Percentiles rank a stretch among this genome's conserved stretches.
These are phyloP conservation scores for Brachionus paranguensis DNA, from an alignment of 1,140 invertebrate genomes.

Conservation along the genomic window DNA sequence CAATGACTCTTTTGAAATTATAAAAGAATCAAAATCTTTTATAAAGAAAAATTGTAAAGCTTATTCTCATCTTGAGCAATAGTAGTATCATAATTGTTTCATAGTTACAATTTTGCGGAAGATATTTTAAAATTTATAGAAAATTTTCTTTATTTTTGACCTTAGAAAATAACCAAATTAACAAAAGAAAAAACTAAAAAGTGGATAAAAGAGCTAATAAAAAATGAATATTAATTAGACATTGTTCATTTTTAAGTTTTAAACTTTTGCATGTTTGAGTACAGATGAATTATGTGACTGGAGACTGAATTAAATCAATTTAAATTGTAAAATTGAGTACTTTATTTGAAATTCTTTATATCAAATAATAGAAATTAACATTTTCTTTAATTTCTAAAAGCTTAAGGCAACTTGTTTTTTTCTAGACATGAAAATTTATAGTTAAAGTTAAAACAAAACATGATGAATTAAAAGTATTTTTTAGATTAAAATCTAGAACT, in stretches of 20 bases:
- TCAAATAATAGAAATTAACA: background rate
- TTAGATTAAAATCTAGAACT: background rate
- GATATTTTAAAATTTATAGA: too few relatives aligned
- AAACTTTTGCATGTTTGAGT: background rate
- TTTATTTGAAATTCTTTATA: background rate
- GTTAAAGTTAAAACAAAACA: background rate
- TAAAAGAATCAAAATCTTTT: background rate
- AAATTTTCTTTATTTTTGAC: too few relatives aligned
- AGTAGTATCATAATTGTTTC: too few relatives aligned
- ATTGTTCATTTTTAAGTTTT: background rate
- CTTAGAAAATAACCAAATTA: background rate
- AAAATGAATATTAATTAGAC: background rate
- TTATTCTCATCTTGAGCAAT: too few relatives aligned
- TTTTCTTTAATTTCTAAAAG: background rate
- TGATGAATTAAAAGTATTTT: background rate
- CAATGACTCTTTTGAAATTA: background rate
- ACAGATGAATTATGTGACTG: background rate
- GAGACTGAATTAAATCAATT: background rate
- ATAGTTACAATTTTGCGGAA: too few relatives aligned
- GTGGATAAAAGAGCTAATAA: background rate
- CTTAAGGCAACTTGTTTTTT: background rate
- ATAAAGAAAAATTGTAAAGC: background rate
- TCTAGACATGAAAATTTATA: background rate
- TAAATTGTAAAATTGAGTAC: background rate
- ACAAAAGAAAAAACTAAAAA: background rate